Percentiles rank a stretch among this genome's conserved stretches.
Evolutionary conservation across 1,140 invertebrate genomes (phyloP).

Genomic region (Lanistes nyassanus): DNA sequence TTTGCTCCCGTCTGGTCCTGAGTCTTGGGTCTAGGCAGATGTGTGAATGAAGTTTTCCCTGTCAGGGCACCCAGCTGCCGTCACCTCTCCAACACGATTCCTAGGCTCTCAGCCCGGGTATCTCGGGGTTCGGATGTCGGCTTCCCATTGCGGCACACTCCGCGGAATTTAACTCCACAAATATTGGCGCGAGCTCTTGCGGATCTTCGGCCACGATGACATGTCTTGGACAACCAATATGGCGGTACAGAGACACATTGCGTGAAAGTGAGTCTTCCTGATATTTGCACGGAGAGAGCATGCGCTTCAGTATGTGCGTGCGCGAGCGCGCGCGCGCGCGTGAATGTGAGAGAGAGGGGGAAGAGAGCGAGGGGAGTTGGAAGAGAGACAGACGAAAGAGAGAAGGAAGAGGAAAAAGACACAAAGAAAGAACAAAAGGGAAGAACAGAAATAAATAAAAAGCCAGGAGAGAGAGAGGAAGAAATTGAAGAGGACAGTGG

Average conservation of each 20-base stretch:
- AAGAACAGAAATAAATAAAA: not conserved
- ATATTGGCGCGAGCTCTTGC: too few species aligned
- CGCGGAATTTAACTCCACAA: too few species aligned
- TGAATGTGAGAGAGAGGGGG: not conserved
- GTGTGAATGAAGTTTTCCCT: too few species aligned
- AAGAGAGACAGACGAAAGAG: not conserved
- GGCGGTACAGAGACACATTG: not conserved
- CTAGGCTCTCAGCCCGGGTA: not conserved
- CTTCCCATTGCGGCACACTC: not conserved
- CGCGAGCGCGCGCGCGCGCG: not conserved
- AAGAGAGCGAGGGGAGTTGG: not conserved
- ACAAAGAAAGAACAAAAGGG: not conserved
- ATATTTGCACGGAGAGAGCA: not conserved
- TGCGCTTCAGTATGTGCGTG: not conserved
- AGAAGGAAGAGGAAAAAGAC: not conserved
- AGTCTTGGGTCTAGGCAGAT: too few species aligned
- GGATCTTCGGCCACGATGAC: too few species aligned
- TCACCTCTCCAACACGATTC: not conserved
- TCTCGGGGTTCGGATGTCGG: not conserved
- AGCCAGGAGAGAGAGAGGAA: not conserved
- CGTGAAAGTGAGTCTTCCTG: not conserved
- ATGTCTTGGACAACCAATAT: too few species aligned
- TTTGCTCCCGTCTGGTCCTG: not conserved
- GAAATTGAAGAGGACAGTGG: not conserved
- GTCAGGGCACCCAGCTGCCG: too few species aligned